Conservation (phyloP, 2,797 vertebrate species). For the Leptatherina wallacei region DNA sequence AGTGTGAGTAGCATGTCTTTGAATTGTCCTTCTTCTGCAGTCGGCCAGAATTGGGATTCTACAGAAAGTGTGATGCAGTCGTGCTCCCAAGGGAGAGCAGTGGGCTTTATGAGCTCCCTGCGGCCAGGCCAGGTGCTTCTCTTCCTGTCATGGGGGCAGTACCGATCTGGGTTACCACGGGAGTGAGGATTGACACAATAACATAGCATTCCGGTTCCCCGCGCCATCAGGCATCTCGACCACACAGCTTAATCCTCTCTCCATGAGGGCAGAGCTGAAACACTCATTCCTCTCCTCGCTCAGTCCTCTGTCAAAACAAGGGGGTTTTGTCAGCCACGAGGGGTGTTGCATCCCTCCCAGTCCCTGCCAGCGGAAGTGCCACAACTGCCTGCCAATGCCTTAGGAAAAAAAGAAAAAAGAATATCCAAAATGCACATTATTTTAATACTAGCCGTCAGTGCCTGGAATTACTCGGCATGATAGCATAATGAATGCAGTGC, state of each 20-base stretch:
- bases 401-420: constrained; percentile 67
- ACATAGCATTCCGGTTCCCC: constrained; percentile 46
- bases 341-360: constrained; percentile 73
- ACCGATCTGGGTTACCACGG: constrained; percentile 44
- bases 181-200: constrained; percentile 66
- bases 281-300: constrained; percentile 53
- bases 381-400: constrained; percentile 81
- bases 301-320: constrained; percentile 78
- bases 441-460: constrained; percentile 85
- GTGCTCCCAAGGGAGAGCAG: constrained; percentile 33
- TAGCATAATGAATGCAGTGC: constrained; percentile 89
- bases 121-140: constrained; percentile 66
- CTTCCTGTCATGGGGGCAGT: constrained; percentile 36
- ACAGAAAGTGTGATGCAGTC: constrained; percentile 33
- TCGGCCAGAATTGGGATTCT: constrained; percentile 32
- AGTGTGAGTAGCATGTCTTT: constrained; percentile 49
- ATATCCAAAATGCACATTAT: constrained; percentile 88
- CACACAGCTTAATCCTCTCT: constrained; percentile 71
- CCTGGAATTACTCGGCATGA: constrained; percentile 87
- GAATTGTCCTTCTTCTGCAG: constrained; percentile 55
- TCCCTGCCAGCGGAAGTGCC: constrained; percentile 80
- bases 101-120: constrained; percentile 61
- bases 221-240: constrained; percentile 60
- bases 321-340: constrained; percentile 77
- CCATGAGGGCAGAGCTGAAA: constrained; percentile 59